These are phyloP conservation scores for Brenthis ino DNA, from an alignment of 2,888 invertebrate genomes.

Conservation along the genomic window DNA sequence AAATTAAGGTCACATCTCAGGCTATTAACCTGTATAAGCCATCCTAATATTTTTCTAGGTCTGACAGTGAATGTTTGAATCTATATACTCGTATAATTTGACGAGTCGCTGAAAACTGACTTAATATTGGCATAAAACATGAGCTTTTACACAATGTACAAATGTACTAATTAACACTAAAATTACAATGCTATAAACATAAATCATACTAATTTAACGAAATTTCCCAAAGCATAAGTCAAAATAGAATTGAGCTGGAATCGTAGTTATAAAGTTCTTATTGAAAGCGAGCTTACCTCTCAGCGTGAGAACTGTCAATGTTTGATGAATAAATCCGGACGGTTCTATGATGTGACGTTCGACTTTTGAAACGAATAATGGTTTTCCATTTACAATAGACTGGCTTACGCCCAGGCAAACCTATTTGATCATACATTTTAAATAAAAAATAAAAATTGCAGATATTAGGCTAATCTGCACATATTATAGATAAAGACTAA, in stretches of 20 bases:
- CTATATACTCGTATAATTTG: not conserved
- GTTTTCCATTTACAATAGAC: conserved; percentile 75
- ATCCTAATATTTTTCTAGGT: conserved; percentile 13
- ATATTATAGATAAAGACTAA: no score
- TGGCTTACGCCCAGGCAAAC: conserved; percentile 77
- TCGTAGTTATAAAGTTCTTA: conserved; percentile 17
- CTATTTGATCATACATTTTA: conserved; percentile 49
- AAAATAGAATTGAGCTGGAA: not conserved
- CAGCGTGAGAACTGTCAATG: conserved; percentile 79
- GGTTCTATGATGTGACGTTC: conserved; percentile 82
- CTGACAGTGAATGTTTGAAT: not conserved
- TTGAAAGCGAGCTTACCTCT: conserved; percentile 61
- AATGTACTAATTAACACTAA: no score
- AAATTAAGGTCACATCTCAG: not conserved
- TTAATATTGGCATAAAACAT: not conserved
- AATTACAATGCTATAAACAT: not conserved
- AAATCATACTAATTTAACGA: not conserved
- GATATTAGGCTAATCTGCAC: no score
- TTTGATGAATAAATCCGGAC: conserved; percentile 76
- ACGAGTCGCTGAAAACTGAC: not conserved
- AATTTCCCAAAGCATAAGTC: not conserved
- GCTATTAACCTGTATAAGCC: not conserved
- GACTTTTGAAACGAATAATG: conserved; percentile 81
- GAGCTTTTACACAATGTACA: no score
- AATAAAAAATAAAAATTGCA: not conserved